Evolutionary conservation across 2,797 vertebrate species (phyloP).

Genomic region (Podarcis lilfordi): DNA sequence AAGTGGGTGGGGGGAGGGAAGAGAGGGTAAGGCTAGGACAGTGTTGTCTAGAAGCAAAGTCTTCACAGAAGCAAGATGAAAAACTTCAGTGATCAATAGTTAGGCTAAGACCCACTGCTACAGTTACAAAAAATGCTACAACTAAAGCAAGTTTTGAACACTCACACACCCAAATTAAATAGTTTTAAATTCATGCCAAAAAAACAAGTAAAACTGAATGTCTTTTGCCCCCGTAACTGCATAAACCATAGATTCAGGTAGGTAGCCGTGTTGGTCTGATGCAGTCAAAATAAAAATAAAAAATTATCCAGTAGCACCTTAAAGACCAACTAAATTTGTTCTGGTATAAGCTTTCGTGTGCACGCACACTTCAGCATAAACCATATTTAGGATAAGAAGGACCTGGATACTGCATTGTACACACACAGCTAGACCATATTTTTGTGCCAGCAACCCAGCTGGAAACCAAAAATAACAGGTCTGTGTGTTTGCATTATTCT

Average conservation of each 20-base stretch:
- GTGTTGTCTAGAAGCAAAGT: slow-evolving; percentile 64
- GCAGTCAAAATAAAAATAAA: too few relatives aligned
- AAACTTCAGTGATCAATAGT: slow-evolving; percentile 56
- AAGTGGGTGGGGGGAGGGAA: not conserved
- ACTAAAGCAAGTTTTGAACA: slow-evolving; percentile 79
- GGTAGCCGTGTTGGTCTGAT: too few relatives aligned
- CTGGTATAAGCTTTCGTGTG: too few relatives aligned
- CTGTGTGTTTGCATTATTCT: too few relatives aligned
- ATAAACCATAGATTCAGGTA: slow-evolving; percentile 9
- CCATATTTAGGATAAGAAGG: slow-evolving; percentile 17
- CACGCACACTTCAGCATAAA: too few relatives aligned
- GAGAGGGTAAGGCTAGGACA: slow-evolving; percentile 59
- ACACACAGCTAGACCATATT: slow-evolving; percentile 10
- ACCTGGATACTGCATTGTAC: slow-evolving; percentile 43
- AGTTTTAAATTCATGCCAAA: slow-evolving; percentile 81
- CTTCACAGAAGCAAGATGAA: slow-evolving; percentile 61
- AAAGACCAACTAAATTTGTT: too few relatives aligned
- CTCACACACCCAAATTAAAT: slow-evolving; percentile 66
- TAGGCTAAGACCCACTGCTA: slow-evolving; percentile 74
- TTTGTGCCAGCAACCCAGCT: slow-evolving; percentile 9
- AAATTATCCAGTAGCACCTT: too few relatives aligned
- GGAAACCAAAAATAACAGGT: not conserved
- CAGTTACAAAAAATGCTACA: slow-evolving; percentile 72
- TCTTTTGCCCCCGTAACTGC: slow-evolving; percentile 59
- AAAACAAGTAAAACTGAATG: slow-evolving; percentile 79